Evolutionary conservation across 2,888 invertebrate species (phyloP), one percentile per base, ranked within the genome.

Genomic region (Seladonia tumulorum): DNA sequence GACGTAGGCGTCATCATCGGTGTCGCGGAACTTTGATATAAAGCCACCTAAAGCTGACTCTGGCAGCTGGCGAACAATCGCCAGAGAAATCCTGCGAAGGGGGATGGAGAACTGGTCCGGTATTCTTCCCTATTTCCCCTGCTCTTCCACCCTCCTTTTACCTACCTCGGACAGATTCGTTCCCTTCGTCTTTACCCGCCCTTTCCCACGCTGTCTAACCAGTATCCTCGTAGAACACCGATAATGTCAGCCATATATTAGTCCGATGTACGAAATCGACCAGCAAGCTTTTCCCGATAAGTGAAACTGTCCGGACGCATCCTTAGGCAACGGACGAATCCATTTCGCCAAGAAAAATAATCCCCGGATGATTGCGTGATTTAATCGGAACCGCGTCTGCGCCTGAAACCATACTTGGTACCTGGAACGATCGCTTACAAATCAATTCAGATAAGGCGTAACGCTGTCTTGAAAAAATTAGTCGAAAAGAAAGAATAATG

Each of bases 1-100:
- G 47, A 57, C 39, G 74, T 83, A 71, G 85, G 25, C 80, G 83
- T 82, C 83, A 53, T 79, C 57, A 53, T 78, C 60, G 57, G 47
- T 76, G 72, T 29, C 76, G 68, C 47, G 42, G 71, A 66, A 80
- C 75, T 74, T 89, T 90, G 86, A 89, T 86, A 74, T 85, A 90
- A 76, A 79, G 73, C 77, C 81, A 84, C 70, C 60, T 80, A 79
- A 86, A 87, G 76, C 86, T 86, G 85, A 88, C 75, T 90, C 79
- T 60, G 72, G 53, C 83, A 85, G 85, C 80, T 77, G 81, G 77
- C 79, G 86, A 89, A 90, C 88, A 86, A 87, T 82, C 81, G 74
- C 63, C 45, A 68, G 72, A 60, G 73, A 75, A 81, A 35, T 80
- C 72, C 81, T 47, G 29, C 39, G 63, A 45, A 47, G 63, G 63